Conservation (phyloP, 2,888 invertebrate species). For the Xestia xanthographa region DNA sequence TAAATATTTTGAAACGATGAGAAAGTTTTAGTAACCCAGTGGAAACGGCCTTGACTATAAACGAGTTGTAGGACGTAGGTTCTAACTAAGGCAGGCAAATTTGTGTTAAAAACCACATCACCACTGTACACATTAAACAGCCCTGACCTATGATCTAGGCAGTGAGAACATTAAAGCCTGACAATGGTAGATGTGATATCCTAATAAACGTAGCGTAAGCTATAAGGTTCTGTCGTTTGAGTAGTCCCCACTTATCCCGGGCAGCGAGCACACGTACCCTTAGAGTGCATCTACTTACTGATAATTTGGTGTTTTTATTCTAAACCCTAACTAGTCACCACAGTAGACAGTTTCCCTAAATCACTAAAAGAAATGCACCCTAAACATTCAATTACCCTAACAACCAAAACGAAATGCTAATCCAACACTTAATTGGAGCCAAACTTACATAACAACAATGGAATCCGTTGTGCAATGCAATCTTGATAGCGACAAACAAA, state of each 20-base stretch:
- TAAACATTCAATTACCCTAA: slow-evolving; percentile 46
- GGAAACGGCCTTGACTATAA: neutral
- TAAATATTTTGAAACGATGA: neutral
- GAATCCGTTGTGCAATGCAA: slow-evolving; percentile 79
- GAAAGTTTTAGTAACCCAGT: neutral
- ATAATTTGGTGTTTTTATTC: too few species aligned
- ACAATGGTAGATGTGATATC: too few species aligned
- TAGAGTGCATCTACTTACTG: too few species aligned
- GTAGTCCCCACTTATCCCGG: too few species aligned
- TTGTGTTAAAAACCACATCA: too few species aligned
- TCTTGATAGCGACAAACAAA: slow-evolving; percentile 83
- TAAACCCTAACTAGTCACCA: too few species aligned
- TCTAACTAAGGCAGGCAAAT: neutral
- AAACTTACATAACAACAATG: slow-evolving; percentile 75
- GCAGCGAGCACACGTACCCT: too few species aligned
- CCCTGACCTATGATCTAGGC: neutral
- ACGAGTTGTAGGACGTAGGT: neutral
- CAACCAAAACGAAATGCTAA: slow-evolving; percentile 59
- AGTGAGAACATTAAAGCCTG: neutral
- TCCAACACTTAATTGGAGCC: slow-evolving; percentile 64
- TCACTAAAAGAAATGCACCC: neutral
- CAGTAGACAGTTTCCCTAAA: neutral
- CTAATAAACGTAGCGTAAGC: too few species aligned
- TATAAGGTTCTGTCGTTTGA: too few species aligned
- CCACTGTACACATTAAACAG: neutral